phyloP scores from a whole-genome alignment of 2,888 invertebrate species.

The Blera fallax region DNA sequence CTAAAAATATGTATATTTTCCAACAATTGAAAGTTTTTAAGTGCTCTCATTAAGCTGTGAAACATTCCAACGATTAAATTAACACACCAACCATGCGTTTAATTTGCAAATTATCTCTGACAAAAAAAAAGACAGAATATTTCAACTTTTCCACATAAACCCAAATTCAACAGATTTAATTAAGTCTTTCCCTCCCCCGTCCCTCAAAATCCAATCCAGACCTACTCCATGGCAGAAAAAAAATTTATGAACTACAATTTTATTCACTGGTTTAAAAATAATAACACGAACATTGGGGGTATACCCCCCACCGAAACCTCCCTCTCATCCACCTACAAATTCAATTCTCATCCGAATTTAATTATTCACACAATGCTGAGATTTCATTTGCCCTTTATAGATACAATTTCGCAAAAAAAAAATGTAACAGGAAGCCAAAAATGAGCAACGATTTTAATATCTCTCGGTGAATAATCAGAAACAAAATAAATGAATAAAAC shows the following conservation, averaged over 20 bases:
- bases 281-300: conserved; percentile 22
- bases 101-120: conserved; percentile 17
- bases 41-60: not conserved
- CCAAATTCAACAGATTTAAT: conserved; percentile 60
- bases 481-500: conserved; percentile 47
- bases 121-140: not conserved
- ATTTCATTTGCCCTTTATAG: conserved; percentile 58
- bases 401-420: conserved; percentile 32
- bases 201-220: not conserved
- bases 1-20: not conserved
- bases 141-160: conserved; percentile 39
- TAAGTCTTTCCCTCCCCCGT: conserved; percentile 15
- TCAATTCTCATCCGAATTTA: conserved; percentile 60
- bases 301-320: not conserved
- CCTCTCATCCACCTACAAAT: conserved; percentile 11
- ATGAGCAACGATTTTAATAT: conserved; percentile 45
- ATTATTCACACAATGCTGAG: conserved; percentile 68
- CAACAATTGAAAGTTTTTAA: conserved; percentile 1
- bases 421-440: conserved; percentile 8
- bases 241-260: conserved; percentile 60
- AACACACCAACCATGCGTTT: conserved; percentile 9
- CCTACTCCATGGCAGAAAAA: not conserved
- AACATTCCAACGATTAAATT: not conserved
- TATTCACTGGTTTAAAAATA: conserved; percentile 50
- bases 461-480: conserved; percentile 45